Evolutionary conservation across 2,888 invertebrate species (phyloP), one percentile per base, ranked within the genome.

Genomic region (Buathra laborator): DNA sequence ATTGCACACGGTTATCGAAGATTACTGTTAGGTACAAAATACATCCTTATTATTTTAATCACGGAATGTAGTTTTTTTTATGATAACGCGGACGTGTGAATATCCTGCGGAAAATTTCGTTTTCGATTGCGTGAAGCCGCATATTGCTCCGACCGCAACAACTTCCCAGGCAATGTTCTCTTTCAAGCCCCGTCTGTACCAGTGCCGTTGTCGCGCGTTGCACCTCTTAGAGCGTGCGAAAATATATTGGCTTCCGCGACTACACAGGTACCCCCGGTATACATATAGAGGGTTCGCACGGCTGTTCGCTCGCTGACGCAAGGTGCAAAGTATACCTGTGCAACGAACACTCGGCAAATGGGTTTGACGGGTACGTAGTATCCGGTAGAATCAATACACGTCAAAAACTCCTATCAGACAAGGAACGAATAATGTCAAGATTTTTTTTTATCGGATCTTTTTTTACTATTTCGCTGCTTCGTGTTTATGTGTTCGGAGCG

Each of bases 351-450:
- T 68, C 32, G 62, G 46, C 37, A 78, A 83, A 66, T 48, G 46
- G 43, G 37, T 62, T 66, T 12, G 56, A 71, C 59, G 48, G 76
- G 10, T 56, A 66, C 71, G 12, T 71, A 43, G 46, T 6, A 44
- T 67, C 24, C 5, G 68, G 37, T n/a, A 75, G 62, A 70, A 70
- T 84, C 66, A 64, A 80, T 80, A 74, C 56, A 46, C 32, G 71
- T 59, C 76, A 6, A 76, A 59, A 70, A 72, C 76, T 48, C 53
- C 46, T 66, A 51, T 37, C 24, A 9, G 29, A 37, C 75, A 59
- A 76, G 46, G 12, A 43, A 46, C n/a, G 32, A 44, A 59, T 12
- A n/a, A 56, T 19, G 43, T 76, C 29, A 51, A 78, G 32, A 59
- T 44, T 68, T 68, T 53, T 62, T 19, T 66, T 29, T 16, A 5